Base-by-base conservation (phyloP, 2,113 vertebrate genomes). In the Monopterus albus region DNA sequence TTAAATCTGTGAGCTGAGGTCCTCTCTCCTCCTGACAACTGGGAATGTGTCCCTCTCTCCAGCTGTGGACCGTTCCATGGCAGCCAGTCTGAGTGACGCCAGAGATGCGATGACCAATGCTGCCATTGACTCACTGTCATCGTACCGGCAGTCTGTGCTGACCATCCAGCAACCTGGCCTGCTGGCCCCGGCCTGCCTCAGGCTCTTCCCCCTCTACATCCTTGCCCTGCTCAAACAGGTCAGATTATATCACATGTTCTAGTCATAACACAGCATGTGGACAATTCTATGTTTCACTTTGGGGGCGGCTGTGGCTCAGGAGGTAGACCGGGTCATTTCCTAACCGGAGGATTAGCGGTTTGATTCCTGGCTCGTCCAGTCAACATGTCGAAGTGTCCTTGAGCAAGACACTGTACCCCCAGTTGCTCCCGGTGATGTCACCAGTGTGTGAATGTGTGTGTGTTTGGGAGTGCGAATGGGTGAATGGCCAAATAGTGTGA, bases 221-320 rank as follows among this genome's bases (percentile, higher is more conserved):
- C 90, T 98, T 56, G 97, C 96, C 23, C 94, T 99, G 70, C 91
- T 98, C 38, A 99, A 99, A 79, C 97, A 99, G 95, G 97, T 97
- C 39, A 2, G 23, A n/a, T n/a, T n/a, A n/a, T n/a, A n/a, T n/a
- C n/a, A n/a, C 10, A 11, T 13, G 5, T 23, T 55, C 46, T 52
- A n/a, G n/a, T n/a, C n/a, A n/a, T n/a, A n/a, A n/a, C 18, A 38
- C 26, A 31, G n/a, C 29, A 31, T 31, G 5, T 47, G 9, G 40
- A 2, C 17, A 18, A 7, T 6, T 15, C 8, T 21, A 21, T 21
- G n/a, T n/a, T n/a, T n/a, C n/a, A n/a, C n/a, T n/a, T n/a, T n/a
- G n/a, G n/a, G n/a, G n/a, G n/a, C n/a, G n/a, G n/a, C n/a, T n/a
- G n/a, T n/a, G n/a, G n/a, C n/a, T n/a, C n/a, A n/a, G n/a, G n/a